These are phyloP conservation scores for Aeoliscus strigatus DNA, from an alignment of 2,797 vertebrate species.

Conservation along the genomic window DNA sequence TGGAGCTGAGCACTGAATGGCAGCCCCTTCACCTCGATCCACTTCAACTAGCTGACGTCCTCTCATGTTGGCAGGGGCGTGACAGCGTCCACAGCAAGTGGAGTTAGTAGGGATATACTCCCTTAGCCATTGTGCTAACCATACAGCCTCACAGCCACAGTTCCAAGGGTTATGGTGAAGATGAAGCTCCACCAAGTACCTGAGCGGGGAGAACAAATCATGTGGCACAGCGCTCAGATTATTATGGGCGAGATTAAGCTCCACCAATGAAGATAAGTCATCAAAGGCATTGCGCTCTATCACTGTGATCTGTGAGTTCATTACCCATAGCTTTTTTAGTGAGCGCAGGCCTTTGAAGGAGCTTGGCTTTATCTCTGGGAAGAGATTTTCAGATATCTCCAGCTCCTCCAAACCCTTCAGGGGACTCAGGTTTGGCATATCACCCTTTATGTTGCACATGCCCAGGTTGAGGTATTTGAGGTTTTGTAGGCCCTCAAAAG, in stretches of 20 bases:
- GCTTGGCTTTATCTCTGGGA: slow-evolving; percentile 87
- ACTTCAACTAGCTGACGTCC: slow-evolving; percentile 92
- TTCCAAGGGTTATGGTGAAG: slow-evolving; percentile 98
- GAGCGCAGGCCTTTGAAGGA: slow-evolving; percentile 89
- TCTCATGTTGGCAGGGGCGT: slow-evolving; percentile 87
- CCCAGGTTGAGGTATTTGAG: slow-evolving; percentile 98
- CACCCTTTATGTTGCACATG: slow-evolving; percentile 93
- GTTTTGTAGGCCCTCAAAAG: slow-evolving; percentile 95
- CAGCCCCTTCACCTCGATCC: slow-evolving; percentile 84
- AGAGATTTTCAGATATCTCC: slow-evolving; percentile 95
- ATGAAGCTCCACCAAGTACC: slow-evolving; percentile 92
- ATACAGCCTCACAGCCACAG: slow-evolving; percentile 93
- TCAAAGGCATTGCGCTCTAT: slow-evolving; percentile 96
- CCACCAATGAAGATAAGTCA: slow-evolving; percentile 86
- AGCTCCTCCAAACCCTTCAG: slow-evolving; percentile 92
- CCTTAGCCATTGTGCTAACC: slow-evolving; percentile 92
- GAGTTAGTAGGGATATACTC: slow-evolving; percentile 96
- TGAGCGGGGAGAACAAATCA: slow-evolving; percentile 89
- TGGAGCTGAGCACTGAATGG: slow-evolving; percentile 91
- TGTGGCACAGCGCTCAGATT: slow-evolving; percentile 94
- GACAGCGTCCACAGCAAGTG: slow-evolving; percentile 95
- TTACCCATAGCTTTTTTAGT: slow-evolving; percentile 95
- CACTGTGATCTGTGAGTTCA: slow-evolving; percentile 92
- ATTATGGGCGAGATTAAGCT: slow-evolving; percentile 96
- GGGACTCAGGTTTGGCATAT: slow-evolving; percentile 93